These are phyloP conservation scores for Podilymbus podiceps DNA, from an alignment of 2,113 vertebrate genomes.

Conservation along the genomic window DNA sequence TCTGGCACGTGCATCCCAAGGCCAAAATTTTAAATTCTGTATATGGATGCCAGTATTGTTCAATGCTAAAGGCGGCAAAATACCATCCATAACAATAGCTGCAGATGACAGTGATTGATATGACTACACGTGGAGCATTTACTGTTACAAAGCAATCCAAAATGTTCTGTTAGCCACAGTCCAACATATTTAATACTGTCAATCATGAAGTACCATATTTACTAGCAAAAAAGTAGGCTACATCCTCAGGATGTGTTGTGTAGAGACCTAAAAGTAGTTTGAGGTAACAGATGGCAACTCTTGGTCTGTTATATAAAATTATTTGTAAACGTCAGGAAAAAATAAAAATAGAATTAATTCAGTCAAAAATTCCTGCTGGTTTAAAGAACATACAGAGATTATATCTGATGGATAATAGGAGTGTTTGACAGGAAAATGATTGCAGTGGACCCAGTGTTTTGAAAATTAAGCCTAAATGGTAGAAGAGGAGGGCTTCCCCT, in stretches of 20 bases:
- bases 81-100: not conserved
- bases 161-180: conserved; percentile 2
- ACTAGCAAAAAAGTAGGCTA: conserved; percentile 50
- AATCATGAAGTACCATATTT: not conserved
- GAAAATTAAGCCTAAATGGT: not conserved
- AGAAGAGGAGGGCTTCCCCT: not conserved
- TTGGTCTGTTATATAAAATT: conserved; percentile 56
- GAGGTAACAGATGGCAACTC: conserved; percentile 59
- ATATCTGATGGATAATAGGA: not conserved
- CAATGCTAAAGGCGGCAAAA: not conserved
- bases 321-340: conserved; percentile 65
- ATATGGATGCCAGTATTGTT: not conserved
- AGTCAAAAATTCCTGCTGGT: conserved; percentile 35
- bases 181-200: conserved; percentile 6
- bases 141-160: not conserved
- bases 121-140: not conserved
- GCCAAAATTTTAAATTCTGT: not conserved
- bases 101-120: not conserved
- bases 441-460: not conserved
- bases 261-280: conserved; percentile 58
- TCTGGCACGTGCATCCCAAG: not conserved
- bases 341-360: conserved; percentile 62
- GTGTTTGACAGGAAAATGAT: not conserved
- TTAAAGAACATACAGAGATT: conserved; percentile 30
- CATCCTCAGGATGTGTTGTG: conserved; percentile 46